A percentile compares a stretch with the other conserved stretches of the same genome.
These are phyloP conservation scores for Notothenia rossii DNA, from an alignment of 2,113 vertebrate genomes.

Conservation along the genomic window DNA sequence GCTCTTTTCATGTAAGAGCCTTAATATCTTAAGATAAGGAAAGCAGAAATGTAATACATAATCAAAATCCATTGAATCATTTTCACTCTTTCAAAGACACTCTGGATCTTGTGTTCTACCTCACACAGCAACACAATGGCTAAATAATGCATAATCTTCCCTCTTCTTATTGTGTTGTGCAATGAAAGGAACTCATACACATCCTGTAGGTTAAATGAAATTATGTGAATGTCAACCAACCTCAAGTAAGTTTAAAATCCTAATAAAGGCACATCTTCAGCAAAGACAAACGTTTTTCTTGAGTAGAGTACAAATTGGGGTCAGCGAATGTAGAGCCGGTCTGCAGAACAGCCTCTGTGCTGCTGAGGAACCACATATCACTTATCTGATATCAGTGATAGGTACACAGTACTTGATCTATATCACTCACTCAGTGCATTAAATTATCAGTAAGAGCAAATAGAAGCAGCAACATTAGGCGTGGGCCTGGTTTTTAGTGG, in stretches of 20 bases:
- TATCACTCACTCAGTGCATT: conserved; percentile 51
- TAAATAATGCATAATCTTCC: conserved; percentile 59
- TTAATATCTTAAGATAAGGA: conserved; percentile 16
- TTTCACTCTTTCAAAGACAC: conserved; percentile 37
- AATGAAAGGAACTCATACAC: conserved; percentile 35
- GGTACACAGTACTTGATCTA: conserved; percentile 41
- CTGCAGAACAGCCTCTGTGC: conserved; percentile 44
- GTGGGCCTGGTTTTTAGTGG: conserved; percentile 68
- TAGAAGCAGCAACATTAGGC: conserved; percentile 70
- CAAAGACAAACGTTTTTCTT: conserved; percentile 15
- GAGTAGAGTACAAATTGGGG: conserved; percentile 61
- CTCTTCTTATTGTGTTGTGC: conserved; percentile 41
- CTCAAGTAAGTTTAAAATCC: conserved; percentile 1
- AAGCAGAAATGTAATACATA: conserved; percentile 14
- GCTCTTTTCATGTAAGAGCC: not conserved
- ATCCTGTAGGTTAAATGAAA: conserved; percentile 10
- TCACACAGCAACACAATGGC: conserved; percentile 38
- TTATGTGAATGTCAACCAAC: conserved; percentile 9
- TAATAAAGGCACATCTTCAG: conserved; percentile 22
- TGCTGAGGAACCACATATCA: conserved; percentile 48
- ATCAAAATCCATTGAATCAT: conserved; percentile 21
- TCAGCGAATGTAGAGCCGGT: conserved; percentile 63
- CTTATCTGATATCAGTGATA: conserved; percentile 46
- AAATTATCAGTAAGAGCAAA: conserved; percentile 61
- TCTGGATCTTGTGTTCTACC: conserved; percentile 10